Base-by-base conservation (phyloP, 2,888 invertebrate species). In the Agonum fuliginosum region DNA sequence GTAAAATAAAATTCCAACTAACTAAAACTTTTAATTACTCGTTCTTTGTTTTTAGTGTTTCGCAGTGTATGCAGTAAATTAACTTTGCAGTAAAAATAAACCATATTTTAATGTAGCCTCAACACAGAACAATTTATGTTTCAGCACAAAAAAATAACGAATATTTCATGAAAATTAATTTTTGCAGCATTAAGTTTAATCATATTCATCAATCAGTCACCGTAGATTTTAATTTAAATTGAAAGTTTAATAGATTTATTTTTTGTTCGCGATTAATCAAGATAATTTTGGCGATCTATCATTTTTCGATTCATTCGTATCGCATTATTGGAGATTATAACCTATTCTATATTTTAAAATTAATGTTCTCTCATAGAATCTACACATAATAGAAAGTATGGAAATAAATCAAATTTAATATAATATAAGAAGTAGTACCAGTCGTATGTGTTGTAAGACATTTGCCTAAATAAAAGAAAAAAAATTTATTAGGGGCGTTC, bases 11-110 rank as follows among this genome's bases (percentile, higher is more conserved):
- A 37, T 37, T 37, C n/a, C 22, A 67, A 67, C 67, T 41, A 67
- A 67, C 67, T 67, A 67, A 67, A 67, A 67, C 37, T 67, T 67
- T 67, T 67, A 67, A 67, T 67, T 67, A 67, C 67, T 22, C 37
- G 3, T 67, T 67, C 41, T 67, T 67, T 67, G 67, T 67, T 67
- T 67, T 67, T 67, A 67, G 41, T 67, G 67, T 14, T 19, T 19
- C 22, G 19, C 41, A 22, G 4, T 22, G 19, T 65, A 17, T 67
- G 41, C 34, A 67, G 34, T 12, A 67, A 67, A 67, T 67, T 67
- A 67, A 67, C 67, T 30, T 54, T 54, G n/a, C 24, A 4, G 22
- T 20, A 24, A 54, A 54, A 54, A 24, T 54, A 54, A 54, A 54
- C 22, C 19, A 24, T 54, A 54, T 54, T 54, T 12, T 54, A 24